A percentile compares a stretch with the other conserved stretches of the same genome.
Conservation (phyloP, 1,140 invertebrate genomes). For the Cylas formicarius region DNA sequence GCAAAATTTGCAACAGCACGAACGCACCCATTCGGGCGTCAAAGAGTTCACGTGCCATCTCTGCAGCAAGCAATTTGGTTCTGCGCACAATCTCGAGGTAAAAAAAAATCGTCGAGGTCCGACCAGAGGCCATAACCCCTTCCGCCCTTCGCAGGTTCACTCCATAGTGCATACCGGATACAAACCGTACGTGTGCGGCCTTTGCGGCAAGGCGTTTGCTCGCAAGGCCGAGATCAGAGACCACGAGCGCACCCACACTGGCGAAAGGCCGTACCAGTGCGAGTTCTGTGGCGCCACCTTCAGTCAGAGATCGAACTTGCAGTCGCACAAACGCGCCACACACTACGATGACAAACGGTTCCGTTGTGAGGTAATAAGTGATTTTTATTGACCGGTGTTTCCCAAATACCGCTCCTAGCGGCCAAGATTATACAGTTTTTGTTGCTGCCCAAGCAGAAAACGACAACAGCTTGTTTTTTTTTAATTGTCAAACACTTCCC, state of each 20-base stretch:
- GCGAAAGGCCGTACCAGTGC: conserved; percentile 79
- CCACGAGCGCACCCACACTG: conserved; percentile 69
- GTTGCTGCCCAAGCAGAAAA: too few relatives aligned
- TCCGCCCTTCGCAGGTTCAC: conserved; percentile 47
- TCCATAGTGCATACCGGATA: conserved; percentile 56
- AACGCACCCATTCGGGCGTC: conserved; percentile 60
- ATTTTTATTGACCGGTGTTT: too few relatives aligned
- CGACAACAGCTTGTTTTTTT: too few relatives aligned
- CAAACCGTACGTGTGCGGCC: conserved; percentile 61
- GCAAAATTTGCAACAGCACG: conserved; percentile 67
- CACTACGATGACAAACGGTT: conserved; percentile 71
- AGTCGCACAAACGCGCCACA: conserved; percentile 70
- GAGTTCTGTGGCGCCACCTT: conserved; percentile 70
- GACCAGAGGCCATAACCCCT: not conserved
- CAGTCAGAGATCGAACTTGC: conserved; percentile 70
- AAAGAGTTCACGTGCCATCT: conserved; percentile 66
- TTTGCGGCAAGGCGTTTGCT: conserved; percentile 69
- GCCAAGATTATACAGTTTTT: too few relatives aligned
- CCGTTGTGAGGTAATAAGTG: conserved; percentile 52
- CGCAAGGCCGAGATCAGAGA: conserved; percentile 67
- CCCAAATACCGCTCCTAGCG: too few relatives aligned
- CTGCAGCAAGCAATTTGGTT: conserved; percentile 71
- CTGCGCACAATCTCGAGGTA: conserved; percentile 61
- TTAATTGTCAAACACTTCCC: too few relatives aligned
- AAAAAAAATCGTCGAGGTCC: not conserved